Evolutionary conservation across 2,888 invertebrate genomes (phyloP), one percentile per base, ranked within the genome.

Genomic region (Andrena dorsata): DNA sequence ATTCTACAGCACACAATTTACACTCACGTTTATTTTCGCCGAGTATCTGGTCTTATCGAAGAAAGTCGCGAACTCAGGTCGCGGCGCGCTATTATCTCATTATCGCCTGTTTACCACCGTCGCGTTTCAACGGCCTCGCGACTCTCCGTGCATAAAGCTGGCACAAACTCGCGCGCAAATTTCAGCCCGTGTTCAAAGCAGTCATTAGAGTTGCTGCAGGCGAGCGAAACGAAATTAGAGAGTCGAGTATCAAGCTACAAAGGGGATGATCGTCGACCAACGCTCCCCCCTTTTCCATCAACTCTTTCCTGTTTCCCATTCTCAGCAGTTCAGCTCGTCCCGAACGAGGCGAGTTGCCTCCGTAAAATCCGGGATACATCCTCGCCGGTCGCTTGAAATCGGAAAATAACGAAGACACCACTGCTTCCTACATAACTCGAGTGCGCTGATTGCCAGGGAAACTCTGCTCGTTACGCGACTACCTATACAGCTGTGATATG

Each of bases 141-240:
- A 32, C 23, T 20, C 30, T n/a, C 23, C 53, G 32, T 3, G n/a
- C 28, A 23, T 2, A 4, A n/a, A 35, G 30, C 13, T 20, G 35
- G 23, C 60, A 30, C 7, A 68, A 66, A 28, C 71, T 65, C 32
- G 79, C 65, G 79, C 53, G 83, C 76, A 74, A 83, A 85, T 85
- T 83, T 81, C 77, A 76, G 32, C 72, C 70, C 20, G 61, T 58
- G 68, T 81, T 85, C 81, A 80, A 83, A 65, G 76, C 80, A 78
- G 73, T 30, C 58, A 60, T 56, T 69, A 78, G 51, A 79, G 78
- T 81, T 80, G 74, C 70, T 74, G 53, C 75, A 80, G 65, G 53
- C 23, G 71, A 66, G 61, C 28, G 58, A 70, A 77, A 80, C 66
- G 77, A 83, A 83, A 83, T 84, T 84, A 78, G 80, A 73, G 73